Percentiles rank a stretch among this genome's conserved stretches.
These are phyloP conservation scores for Liopterus haemorrhoidalis DNA, from an alignment of 2,888 invertebrate genomes.

Conservation along the genomic window DNA sequence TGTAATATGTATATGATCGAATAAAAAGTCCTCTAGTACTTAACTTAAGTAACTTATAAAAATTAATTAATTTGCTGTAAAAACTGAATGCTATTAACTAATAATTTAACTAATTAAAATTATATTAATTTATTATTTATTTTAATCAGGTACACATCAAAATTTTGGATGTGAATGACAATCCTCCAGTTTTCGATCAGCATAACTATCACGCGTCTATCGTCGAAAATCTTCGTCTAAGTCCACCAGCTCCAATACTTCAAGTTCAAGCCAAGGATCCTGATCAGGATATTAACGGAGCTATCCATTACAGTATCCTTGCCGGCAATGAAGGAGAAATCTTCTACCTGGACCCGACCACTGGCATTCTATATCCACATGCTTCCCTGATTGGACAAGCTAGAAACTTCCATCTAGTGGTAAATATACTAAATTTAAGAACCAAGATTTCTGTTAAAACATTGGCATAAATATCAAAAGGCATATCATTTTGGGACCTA, in stretches of 20 bases:
- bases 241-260: slow-evolving; percentile 75
- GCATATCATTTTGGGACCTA: no score
- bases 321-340: slow-evolving; percentile 63
- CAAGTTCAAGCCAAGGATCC: slow-evolving; percentile 76
- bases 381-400: slow-evolving; percentile 62
- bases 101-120: slow-evolving; percentile 10
- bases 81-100: no score
- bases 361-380: slow-evolving; percentile 77
- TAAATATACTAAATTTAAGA: no score
- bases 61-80: no score
- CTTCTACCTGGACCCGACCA: slow-evolving; percentile 68
- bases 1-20: no score
- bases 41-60: no score
- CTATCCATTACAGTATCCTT: slow-evolving; percentile 67
- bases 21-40: no score
- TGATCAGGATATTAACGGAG: slow-evolving; percentile 73
- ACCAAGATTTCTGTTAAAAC: no score
- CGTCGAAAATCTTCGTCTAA: slow-evolving; percentile 73
- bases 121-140: slow-evolving; percentile 20
- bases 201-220: slow-evolving; percentile 72
- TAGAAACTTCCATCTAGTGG: slow-evolving; percentile 47
- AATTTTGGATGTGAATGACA: slow-evolving; percentile 83
- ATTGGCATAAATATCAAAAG: no score
- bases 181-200: slow-evolving; percentile 74
- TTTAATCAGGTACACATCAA: slow-evolving; percentile 60